Conservation (phyloP, 2,888 invertebrate genomes). For the Seira ritae region DNA sequence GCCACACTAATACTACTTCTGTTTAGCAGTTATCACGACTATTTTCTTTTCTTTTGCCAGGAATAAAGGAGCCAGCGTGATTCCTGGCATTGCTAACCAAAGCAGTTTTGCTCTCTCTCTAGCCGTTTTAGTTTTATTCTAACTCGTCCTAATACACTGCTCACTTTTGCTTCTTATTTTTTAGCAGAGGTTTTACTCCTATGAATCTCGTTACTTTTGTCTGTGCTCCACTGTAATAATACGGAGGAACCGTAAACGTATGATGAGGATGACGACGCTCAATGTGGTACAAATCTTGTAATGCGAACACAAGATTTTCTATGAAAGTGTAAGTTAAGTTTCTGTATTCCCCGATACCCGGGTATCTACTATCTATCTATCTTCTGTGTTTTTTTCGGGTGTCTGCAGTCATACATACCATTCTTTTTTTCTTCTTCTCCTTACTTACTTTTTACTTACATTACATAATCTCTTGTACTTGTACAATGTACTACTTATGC, state of each 20-base stretch:
- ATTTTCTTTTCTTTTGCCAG: constrained; percentile 37
- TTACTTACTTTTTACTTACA: constrained; percentile 27
- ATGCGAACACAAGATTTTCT: constrained; percentile 11
- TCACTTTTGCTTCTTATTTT: not conserved
- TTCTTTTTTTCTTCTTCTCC: constrained; percentile 9
- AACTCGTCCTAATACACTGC: not conserved
- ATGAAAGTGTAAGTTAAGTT: constrained; percentile 20
- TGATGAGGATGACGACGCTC: constrained; percentile 13
- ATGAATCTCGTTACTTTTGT: constrained; percentile 42
- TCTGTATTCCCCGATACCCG: constrained; percentile 59
- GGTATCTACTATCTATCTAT: constrained; percentile 49
- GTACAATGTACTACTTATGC: constrained; percentile 17
- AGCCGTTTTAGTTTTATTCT: constrained; percentile 10
- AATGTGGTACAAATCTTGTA: constrained; percentile 41
- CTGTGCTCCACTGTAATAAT: not conserved
- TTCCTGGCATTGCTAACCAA: constrained; percentile 40
- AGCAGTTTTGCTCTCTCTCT: constrained; percentile 33
- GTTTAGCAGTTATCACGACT: constrained; percentile 40
- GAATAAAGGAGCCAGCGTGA: constrained; percentile 50
- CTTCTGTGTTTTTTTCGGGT: constrained; percentile 13
- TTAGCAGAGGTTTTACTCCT: constrained; percentile 9
- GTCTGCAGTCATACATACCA: constrained; percentile 38
- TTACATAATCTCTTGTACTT: constrained; percentile 22
- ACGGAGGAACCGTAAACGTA: not conserved
- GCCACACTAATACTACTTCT: constrained; percentile 22